Evolutionary conservation across 1,140 invertebrate genomes (phyloP).

Genomic region (Prorops nasuta): DNA sequence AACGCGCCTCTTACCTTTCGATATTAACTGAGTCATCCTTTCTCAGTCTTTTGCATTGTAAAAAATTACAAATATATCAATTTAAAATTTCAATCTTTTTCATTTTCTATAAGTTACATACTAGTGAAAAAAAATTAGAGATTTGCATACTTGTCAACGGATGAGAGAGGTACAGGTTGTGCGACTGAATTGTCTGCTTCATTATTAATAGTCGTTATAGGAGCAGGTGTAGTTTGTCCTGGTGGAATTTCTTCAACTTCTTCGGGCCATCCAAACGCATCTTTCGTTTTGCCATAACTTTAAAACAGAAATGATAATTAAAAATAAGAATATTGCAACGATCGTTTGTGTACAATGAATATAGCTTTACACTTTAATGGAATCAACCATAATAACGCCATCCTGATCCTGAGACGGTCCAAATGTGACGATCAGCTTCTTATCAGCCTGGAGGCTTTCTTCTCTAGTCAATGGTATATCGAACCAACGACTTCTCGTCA

Average conservation of each 20-base stretch:
- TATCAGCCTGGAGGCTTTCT: conserved; percentile 90
- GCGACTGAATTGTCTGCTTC: conserved; percentile 50
- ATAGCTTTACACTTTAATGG: conserved; percentile 74
- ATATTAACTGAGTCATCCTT: conserved; percentile 50
- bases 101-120: conserved; percentile 14
- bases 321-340: background rate
- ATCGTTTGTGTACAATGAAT: background rate
- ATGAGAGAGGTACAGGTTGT: conserved; percentile 51
- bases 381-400: conserved; percentile 89
- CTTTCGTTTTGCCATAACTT: conserved; percentile 91
- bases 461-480: conserved; percentile 93
- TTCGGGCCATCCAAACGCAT: conserved; percentile 95
- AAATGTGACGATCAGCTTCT: conserved; percentile 87
- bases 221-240: conserved; percentile 56
- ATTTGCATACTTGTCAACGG: conserved; percentile 58
- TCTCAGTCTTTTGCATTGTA: conserved; percentile 46
- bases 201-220: conserved; percentile 41
- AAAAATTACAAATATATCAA: conserved; percentile 31
- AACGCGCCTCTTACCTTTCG: conserved; percentile 52
- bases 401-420: conserved; percentile 87
- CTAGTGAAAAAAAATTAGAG: conserved; percentile 1
- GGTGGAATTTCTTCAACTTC: conserved; percentile 82
- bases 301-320: background rate
- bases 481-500: conserved; percentile 86
- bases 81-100: conserved; percentile 2